Conservation (phyloP, 2,888 invertebrate genomes). For the Ormia ochracea region DNA sequence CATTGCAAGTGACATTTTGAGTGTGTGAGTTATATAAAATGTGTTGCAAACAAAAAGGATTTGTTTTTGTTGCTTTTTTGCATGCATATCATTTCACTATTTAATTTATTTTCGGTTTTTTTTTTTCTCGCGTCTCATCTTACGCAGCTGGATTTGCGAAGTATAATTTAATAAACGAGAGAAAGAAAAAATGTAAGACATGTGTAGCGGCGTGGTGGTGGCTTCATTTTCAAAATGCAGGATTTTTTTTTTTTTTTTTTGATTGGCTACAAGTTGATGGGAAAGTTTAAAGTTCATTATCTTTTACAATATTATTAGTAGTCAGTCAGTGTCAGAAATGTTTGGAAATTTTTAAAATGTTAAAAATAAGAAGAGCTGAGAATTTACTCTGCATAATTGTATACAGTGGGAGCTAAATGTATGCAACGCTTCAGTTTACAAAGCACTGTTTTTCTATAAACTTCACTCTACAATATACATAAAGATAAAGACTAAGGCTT, state of each 20-base stretch:
- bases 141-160: conserved; percentile 4
- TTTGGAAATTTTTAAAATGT: conserved; percentile 18
- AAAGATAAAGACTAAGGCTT: too few relatives aligned
- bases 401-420: too few relatives aligned
- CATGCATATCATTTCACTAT: conserved; percentile 15
- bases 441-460: too few relatives aligned
- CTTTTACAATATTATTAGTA: background rate
- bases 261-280: conserved; percentile 20
- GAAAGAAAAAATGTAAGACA: conserved; percentile 10
- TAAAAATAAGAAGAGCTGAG: conserved; percentile 1
- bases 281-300: conserved; percentile 58
- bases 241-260: conserved; percentile 20
- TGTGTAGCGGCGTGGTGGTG: conserved; percentile 39
- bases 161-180: background rate
- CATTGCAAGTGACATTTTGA: conserved; percentile 58
- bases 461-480: too few relatives aligned
- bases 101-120: background rate
- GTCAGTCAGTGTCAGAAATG: background rate
- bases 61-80: too few relatives aligned
- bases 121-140: background rate
- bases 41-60: too few relatives aligned
- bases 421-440: too few relatives aligned
- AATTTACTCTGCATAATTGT: too few relatives aligned
- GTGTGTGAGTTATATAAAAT: background rate
- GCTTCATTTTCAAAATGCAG: conserved; percentile 17